Conservation (phyloP, 2,797 vertebrate species). For the Scolopax bukidnonensis region DNA sequence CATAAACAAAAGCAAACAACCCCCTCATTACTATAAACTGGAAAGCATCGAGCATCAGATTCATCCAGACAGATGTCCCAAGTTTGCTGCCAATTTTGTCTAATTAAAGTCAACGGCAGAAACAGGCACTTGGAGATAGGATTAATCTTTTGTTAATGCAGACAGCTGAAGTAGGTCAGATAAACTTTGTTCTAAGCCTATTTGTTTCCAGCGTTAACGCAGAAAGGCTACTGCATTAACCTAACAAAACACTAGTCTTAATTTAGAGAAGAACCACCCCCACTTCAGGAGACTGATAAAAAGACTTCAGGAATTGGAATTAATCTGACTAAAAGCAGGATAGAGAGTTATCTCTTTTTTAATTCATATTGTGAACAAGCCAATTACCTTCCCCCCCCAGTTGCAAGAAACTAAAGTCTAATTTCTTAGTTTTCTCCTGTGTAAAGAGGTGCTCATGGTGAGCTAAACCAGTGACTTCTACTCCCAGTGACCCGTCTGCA, state of each 20-base stretch:
- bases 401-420: not conserved
- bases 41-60: not conserved
- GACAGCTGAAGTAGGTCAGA: not conserved
- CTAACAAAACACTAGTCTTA: not conserved
- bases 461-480: not conserved
- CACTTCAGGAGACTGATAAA: not conserved
- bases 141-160: not conserved
- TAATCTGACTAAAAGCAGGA: not conserved
- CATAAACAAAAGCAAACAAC: not conserved
- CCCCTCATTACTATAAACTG: not conserved
- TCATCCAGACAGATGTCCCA: not conserved
- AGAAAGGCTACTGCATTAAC: not conserved
- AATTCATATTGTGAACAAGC: rapidly evolving
- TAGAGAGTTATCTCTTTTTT: not conserved
- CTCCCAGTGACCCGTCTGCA: not conserved
- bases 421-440: not conserved
- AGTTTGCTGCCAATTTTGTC: not conserved
- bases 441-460: not conserved
- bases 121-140: not conserved
- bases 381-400: rapidly evolving
- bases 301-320: not conserved
- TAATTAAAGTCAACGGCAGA: not conserved
- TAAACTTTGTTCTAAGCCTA: not conserved
- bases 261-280: not conserved
- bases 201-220: not conserved